Conservation (phyloP, 2,888 invertebrate species). For the Petrolisthes cinctipes region DNA sequence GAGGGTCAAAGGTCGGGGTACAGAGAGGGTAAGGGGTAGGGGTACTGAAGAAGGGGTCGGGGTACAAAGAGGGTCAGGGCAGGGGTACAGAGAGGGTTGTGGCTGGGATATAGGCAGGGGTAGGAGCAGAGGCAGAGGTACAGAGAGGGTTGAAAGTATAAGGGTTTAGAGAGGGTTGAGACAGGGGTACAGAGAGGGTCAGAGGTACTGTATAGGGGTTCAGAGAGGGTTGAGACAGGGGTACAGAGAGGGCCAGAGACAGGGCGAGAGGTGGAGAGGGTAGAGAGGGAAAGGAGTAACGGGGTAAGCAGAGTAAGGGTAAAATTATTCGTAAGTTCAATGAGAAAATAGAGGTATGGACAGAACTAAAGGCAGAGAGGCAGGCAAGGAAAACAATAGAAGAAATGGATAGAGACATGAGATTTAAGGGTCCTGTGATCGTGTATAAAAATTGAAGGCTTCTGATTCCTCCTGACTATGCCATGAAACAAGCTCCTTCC, state of each 20-base stretch:
- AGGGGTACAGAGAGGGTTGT: background rate
- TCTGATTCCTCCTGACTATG: too few species aligned
- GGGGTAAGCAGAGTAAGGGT: background rate
- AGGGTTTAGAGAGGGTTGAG: background rate
- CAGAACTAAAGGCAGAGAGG: background rate
- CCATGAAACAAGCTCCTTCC: too few species aligned
- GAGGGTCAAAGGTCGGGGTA: background rate
- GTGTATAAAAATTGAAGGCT: too few species aligned
- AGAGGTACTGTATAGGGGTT: background rate
- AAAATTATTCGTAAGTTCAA: background rate
- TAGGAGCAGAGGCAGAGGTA: background rate
- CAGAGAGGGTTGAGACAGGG: background rate
- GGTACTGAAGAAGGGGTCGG: too few species aligned
- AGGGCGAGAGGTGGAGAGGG: background rate
- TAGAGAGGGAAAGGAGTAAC: background rate
- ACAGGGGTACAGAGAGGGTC: background rate
- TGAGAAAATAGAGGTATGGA: background rate
- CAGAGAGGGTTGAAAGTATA: background rate
- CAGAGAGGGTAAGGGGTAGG: too few species aligned
- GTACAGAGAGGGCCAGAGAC: background rate
- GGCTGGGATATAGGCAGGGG: too few species aligned
- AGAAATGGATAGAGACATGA: background rate
- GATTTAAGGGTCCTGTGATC: too few species aligned
- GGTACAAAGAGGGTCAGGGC: too few species aligned
- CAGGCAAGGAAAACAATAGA: background rate